Percentiles rank a stretch among this genome's conserved stretches.
phyloP scores from a whole-genome alignment of 1,140 invertebrate genomes.

The Gonatopus flavifemur region DNA sequence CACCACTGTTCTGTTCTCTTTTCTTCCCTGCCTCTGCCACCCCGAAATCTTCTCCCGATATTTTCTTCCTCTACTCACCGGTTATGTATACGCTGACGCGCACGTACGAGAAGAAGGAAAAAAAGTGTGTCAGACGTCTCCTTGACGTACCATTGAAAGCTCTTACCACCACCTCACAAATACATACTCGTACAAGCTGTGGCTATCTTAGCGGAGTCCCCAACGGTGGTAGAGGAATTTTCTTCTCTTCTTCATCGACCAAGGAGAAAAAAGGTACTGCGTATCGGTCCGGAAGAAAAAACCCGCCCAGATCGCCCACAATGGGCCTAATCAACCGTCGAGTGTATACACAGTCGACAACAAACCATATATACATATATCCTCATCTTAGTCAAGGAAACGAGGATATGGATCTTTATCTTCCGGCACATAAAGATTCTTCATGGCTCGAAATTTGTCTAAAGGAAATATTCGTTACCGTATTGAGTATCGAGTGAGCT shows the following conservation, averaged over 20 bases:
- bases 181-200: no score
- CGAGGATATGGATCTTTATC: conserved; percentile 37
- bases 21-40: background rate
- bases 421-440: conserved; percentile 2
- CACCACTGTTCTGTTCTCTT: no score
- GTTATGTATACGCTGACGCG: no score
- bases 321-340: conserved; percentile 52
- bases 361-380: conserved; percentile 45
- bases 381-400: conserved; percentile 9
- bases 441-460: conserved; percentile 10
- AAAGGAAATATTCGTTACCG: background rate
- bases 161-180: no score
- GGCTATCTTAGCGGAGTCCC: no score
- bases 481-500: background rate
- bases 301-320: conserved; percentile 46
- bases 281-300: conserved; percentile 3
- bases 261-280: background rate
- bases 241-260: conserved; percentile 15
- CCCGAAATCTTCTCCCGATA: no score
- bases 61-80: no score
- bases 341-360: conserved; percentile 48
- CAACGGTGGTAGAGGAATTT: no score
- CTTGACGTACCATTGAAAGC: no score
- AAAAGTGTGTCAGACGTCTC: no score
- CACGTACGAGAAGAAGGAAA: no score